Conservation (phyloP, 2,113 vertebrate genomes). For the Phoenicopterus ruber region DNA sequence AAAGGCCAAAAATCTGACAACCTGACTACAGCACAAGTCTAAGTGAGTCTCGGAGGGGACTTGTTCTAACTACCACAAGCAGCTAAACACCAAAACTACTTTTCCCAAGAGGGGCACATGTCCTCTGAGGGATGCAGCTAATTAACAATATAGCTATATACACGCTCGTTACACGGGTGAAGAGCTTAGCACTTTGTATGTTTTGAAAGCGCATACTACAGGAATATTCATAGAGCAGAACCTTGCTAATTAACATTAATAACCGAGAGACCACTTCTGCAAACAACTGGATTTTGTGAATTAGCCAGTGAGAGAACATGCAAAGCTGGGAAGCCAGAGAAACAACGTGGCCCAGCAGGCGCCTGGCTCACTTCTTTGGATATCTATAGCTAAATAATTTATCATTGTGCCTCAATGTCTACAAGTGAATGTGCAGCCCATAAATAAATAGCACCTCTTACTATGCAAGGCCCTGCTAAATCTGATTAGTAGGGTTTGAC, state of each 20-base stretch:
- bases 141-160: background rate
- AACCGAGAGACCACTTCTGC: background rate
- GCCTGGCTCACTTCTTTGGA: background rate
- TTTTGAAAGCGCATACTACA: background rate
- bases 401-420: background rate
- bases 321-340: background rate
- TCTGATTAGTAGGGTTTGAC: background rate
- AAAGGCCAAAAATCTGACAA: background rate
- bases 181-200: background rate
- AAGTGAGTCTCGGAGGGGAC: fast-evolving
- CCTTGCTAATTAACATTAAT: background rate
- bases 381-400: background rate
- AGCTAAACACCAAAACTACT: background rate
- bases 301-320: background rate
- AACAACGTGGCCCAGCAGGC: background rate
- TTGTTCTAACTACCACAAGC: background rate
- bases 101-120: background rate
- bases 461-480: background rate
- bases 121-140: background rate
- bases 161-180: background rate
- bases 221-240: background rate
- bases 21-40: background rate
- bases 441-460: background rate
- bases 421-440: background rate
- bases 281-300: background rate